phyloP scores from a whole-genome alignment of 2,888 invertebrate genomes.

The Sesamia inferens region DNA sequence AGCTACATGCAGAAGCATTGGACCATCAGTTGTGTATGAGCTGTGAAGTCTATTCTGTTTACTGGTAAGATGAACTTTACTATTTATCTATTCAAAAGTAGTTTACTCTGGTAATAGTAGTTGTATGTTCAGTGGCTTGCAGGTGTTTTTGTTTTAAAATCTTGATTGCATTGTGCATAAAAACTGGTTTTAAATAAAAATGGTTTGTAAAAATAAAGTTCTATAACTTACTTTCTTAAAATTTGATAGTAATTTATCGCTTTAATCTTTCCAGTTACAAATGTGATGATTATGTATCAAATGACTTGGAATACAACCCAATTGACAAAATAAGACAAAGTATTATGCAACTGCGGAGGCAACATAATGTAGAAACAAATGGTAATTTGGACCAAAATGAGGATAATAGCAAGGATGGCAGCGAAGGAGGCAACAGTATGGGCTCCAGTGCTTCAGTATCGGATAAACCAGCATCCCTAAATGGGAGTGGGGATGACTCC shows the following conservation, averaged over 20 bases:
- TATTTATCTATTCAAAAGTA: not conserved
- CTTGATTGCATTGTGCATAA: constrained; percentile 11
- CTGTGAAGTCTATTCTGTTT: constrained; percentile 93
- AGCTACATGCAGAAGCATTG: constrained; percentile 91
- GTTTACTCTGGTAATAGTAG: not conserved
- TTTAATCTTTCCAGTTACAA: constrained; percentile 91
- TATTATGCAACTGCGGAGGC: constrained; percentile 77
- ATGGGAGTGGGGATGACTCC: constrained; percentile 67
- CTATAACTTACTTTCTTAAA: not conserved
- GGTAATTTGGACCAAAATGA: constrained; percentile 70
- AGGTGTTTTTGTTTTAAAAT: not conserved
- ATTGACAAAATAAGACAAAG: constrained; percentile 90
- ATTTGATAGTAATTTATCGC: not conserved
- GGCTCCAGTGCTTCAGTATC: constrained; percentile 59
- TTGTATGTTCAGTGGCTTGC: not conserved
- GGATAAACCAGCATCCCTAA: constrained; percentile 65
- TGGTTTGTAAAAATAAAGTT: not conserved
- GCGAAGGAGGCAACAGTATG: constrained; percentile 68
- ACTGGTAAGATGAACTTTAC: constrained; percentile 90
- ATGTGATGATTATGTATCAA: constrained; percentile 95
- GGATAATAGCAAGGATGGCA: constrained; percentile 73
- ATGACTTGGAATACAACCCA: constrained; percentile 90
- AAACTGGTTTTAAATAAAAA: not conserved
- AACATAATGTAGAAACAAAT: constrained; percentile 68
- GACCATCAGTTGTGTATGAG: constrained; percentile 94